A percentile compares a stretch with the other conserved stretches of the same genome.
phyloP scores from a whole-genome alignment of 2,113 vertebrate species.

The western clawed frog (Xenopus tropicalis) region DNA sequence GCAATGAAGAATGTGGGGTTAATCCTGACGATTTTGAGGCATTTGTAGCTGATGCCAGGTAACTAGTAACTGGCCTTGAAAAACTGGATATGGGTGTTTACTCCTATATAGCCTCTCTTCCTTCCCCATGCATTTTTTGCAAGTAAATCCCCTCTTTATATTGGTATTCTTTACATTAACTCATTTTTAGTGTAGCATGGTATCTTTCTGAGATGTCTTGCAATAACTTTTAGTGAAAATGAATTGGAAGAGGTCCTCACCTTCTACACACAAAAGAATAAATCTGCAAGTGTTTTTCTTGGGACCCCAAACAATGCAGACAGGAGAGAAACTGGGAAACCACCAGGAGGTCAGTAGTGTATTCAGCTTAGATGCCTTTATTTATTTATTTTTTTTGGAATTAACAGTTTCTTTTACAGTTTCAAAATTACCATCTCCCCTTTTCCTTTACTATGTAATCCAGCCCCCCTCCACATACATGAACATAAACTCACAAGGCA shows the following conservation, averaged over 20 bases:
- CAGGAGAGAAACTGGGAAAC: slow-evolving; percentile 51
- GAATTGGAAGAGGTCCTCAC: slow-evolving; percentile 93
- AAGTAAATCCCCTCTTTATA: too few relatives aligned
- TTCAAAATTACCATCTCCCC: too few relatives aligned
- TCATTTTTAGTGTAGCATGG: too few relatives aligned
- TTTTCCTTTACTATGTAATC: too few relatives aligned
- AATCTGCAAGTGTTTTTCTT: slow-evolving; percentile 84
- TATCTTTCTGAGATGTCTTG: not conserved
- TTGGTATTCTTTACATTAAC: too few relatives aligned
- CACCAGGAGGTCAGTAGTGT: not conserved
- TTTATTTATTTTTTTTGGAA: too few relatives aligned
- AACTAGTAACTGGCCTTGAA: slow-evolving; percentile 13
- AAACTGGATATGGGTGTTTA: too few relatives aligned
- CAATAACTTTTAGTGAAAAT: slow-evolving; percentile 73
- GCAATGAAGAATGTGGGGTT: slow-evolving; percentile 69
- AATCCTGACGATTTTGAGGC: slow-evolving; percentile 77
- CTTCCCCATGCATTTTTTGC: not conserved
- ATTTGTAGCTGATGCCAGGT: slow-evolving; percentile 87
- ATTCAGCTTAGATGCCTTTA: not conserved
- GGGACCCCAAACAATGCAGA: slow-evolving; percentile 65
- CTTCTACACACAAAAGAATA: slow-evolving; percentile 91
- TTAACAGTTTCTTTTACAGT: too few relatives aligned
- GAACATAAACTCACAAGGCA: too few relatives aligned
- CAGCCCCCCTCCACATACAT: too few relatives aligned
- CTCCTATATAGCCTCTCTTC: too few relatives aligned